A percentile compares a stretch with the other conserved stretches of the same genome.
phyloP scores from a whole-genome alignment of 1,140 invertebrate genomes.

The Aphelinus certus region DNA sequence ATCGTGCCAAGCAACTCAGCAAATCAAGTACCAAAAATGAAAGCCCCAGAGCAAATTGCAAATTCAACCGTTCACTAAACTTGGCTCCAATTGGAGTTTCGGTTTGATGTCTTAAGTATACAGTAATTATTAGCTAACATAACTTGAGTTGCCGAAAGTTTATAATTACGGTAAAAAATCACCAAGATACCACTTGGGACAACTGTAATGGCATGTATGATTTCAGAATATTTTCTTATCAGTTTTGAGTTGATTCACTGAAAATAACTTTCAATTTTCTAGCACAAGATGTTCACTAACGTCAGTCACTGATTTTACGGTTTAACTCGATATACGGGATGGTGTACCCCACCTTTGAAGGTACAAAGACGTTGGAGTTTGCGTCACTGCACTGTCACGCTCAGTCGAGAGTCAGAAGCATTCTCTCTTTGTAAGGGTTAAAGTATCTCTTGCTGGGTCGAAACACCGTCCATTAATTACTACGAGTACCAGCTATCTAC shows the following conservation, averaged over 20 bases:
- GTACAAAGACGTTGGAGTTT: neutral
- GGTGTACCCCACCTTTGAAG: conserved; percentile 9
- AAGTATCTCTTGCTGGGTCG: conserved; percentile 8
- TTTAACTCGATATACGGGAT: conserved; percentile 5
- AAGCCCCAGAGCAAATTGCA: neutral
- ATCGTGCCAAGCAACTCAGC: too few species aligned
- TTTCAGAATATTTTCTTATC: too few species aligned
- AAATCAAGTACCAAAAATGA: too few species aligned
- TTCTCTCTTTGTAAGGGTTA: conserved; percentile 7
- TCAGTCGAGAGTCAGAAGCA: conserved; percentile 5
- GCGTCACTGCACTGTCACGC: neutral
- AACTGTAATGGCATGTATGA: too few species aligned
- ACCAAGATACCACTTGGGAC: too few species aligned
- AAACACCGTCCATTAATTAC: conserved; percentile 13
- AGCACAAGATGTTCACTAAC: too few species aligned
- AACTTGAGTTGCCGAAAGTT: too few species aligned
- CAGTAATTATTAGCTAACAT: too few species aligned
- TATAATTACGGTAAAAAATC: too few species aligned
- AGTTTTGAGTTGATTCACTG: too few species aligned
- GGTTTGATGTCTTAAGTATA: neutral
- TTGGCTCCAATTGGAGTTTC: neutral
- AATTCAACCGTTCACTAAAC: neutral
- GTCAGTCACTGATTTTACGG: neutral
- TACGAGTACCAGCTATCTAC: conserved; percentile 1
- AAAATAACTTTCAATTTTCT: too few species aligned